phyloP scores from a whole-genome alignment of 2,888 invertebrate genomes.

The Hypena proboscidalis region DNA sequence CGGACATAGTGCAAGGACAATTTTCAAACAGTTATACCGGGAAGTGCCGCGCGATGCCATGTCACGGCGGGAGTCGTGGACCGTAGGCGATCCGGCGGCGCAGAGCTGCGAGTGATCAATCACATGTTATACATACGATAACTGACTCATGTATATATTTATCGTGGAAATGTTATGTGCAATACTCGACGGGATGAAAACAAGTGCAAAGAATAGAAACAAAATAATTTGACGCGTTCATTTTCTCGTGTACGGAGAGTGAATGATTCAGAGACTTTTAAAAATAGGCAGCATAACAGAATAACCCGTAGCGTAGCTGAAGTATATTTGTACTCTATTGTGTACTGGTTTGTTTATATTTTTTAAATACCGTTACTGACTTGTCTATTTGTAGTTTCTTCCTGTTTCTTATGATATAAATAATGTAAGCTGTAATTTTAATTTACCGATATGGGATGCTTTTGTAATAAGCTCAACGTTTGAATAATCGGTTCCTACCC shows the following conservation, averaged over 20 bases:
- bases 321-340: slow-evolving; percentile 46
- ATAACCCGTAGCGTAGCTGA: slow-evolving; percentile 50
- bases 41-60: slow-evolving; percentile 25
- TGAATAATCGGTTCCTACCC: slow-evolving; percentile 39
- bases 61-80: slow-evolving; percentile 8
- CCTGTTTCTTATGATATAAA: slow-evolving; percentile 66
- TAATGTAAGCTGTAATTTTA: slow-evolving; percentile 57
- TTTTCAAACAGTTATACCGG: slow-evolving; percentile 28
- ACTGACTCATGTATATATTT: slow-evolving; percentile 63
- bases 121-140: slow-evolving; percentile 45
- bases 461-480: slow-evolving; percentile 53
- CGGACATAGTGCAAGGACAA: slow-evolving; percentile 52
- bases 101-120: slow-evolving; percentile 39
- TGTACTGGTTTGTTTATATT: slow-evolving; percentile 54
- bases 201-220: slow-evolving; percentile 56
- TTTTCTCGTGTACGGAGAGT: slow-evolving; percentile 51
- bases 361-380: slow-evolving; percentile 53
- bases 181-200: slow-evolving; percentile 61
- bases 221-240: slow-evolving; percentile 51
- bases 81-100: slow-evolving; percentile 28
- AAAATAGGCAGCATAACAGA: slow-evolving; percentile 54
- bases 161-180: slow-evolving; percentile 67
- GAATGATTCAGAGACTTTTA: slow-evolving; percentile 51
- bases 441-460: slow-evolving; percentile 47
- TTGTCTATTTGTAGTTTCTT: slow-evolving; percentile 70